Conservation (phyloP, 2,797 vertebrate species). For the Hemitrygon akajei region DNA sequence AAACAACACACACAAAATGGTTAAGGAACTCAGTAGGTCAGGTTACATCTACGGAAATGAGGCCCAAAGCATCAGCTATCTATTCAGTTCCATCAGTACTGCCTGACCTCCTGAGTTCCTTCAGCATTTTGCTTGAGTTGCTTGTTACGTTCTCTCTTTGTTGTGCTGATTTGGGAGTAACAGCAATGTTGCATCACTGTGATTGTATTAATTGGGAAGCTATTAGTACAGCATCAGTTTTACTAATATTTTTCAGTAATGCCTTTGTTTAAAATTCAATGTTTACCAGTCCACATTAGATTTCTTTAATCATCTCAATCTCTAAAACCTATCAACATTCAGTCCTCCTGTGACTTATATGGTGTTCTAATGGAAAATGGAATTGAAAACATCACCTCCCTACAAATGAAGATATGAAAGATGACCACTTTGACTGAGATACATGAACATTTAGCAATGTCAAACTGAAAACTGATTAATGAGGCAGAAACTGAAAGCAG, state of each 20-base stretch:
- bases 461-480: not conserved
- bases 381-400: not conserved
- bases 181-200: not conserved
- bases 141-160: not conserved
- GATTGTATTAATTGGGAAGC: not conserved
- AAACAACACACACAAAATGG: no score
- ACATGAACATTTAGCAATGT: not conserved
- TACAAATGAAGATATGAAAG: not conserved
- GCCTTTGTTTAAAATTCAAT: not conserved
- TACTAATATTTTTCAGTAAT: not conserved
- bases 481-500: not conserved
- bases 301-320: not conserved
- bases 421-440: not conserved
- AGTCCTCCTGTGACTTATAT: not conserved
- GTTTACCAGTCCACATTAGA: not conserved
- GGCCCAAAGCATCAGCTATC: no score
- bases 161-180: not conserved
- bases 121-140: no score
- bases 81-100: no score
- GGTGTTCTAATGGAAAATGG: no score
- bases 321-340: not conserved
- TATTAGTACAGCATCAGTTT: not conserved
- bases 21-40: no score
- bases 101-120: no score
- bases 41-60: no score